A percentile compares a stretch with the other conserved stretches of the same genome.
phyloP scores from a whole-genome alignment of 2,113 vertebrate genomes.

The Vulpes ferrilata region DNA sequence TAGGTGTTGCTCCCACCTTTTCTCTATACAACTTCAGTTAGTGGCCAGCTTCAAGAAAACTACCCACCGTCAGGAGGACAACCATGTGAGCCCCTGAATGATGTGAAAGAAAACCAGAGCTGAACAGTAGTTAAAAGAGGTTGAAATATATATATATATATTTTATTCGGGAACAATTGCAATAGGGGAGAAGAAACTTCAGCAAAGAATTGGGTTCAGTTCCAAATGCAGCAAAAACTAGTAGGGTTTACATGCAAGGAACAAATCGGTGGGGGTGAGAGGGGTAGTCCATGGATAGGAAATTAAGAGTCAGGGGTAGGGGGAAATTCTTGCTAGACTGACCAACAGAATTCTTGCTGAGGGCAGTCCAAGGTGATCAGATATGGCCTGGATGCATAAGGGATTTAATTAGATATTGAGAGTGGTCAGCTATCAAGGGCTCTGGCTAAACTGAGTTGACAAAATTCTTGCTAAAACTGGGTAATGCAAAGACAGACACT shows the following conservation, averaged over 20 bases:
- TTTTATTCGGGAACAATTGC: neutral
- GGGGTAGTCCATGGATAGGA: neutral
- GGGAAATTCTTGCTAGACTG: neutral
- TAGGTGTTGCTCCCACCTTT: neutral
- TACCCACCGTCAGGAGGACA: neutral
- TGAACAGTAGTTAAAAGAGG: neutral
- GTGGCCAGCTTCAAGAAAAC: conserved; percentile 24
- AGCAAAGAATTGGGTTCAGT: neutral
- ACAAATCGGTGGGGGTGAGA: neutral
- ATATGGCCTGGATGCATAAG: neutral
- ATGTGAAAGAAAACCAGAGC: neutral
- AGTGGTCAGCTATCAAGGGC: neutral
- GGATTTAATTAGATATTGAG: neutral
- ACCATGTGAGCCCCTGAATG: neutral
- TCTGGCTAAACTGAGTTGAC: neutral
- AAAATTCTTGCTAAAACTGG: neutral
- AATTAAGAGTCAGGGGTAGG: neutral
- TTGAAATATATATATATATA: too few species aligned
- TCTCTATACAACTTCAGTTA: neutral
- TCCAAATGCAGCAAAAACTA: neutral
- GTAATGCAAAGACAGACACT: neutral
- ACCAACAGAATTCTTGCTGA: conserved; percentile 7
- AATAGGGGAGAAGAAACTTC: neutral
- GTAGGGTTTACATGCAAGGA: neutral
- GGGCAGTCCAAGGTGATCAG: neutral